A percentile compares a stretch with the other conserved stretches of the same genome.
Evolutionary conservation across 2,888 invertebrate species (phyloP).

Genomic region (Microplitis manilae): DNA sequence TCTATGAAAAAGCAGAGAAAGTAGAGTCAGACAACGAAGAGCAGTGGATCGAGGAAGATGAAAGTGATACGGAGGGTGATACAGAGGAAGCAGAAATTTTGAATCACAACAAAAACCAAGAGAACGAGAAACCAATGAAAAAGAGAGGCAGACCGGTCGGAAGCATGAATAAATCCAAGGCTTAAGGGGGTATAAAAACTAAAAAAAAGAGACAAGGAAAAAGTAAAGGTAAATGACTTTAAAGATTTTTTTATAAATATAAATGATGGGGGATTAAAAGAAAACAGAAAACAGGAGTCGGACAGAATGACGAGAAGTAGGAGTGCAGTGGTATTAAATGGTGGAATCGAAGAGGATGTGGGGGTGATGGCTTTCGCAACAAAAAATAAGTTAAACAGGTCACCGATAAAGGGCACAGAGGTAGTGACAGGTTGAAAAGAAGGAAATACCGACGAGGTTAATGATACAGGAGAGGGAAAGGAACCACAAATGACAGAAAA

Average conservation of each 20-base stretch:
- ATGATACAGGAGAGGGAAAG: neutral
- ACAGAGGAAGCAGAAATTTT: too few relatives aligned
- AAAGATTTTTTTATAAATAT: neutral
- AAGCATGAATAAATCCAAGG: neutral
- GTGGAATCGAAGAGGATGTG: neutral
- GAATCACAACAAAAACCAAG: too few relatives aligned
- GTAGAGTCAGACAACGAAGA: too few relatives aligned
- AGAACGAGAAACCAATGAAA: neutral
- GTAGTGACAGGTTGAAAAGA: neutral
- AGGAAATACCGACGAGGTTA: too few relatives aligned
- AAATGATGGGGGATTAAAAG: neutral
- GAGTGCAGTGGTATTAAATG: neutral
- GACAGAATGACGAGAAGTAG: neutral
- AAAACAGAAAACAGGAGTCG: neutral
- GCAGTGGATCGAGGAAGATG: too few relatives aligned
- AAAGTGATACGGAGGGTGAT: too few relatives aligned
- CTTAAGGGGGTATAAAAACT: neutral
- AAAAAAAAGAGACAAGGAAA: neutral
- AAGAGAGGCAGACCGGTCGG: neutral
- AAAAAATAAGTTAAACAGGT: neutral
- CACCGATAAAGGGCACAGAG: neutral
- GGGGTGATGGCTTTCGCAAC: neutral
- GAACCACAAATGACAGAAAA: neutral
- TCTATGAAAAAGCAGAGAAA: too few relatives aligned
- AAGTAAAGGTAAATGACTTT: neutral